Base-by-base conservation (phyloP, 53 echinoderm and acorn worm genomes). In the Paelopatides confundens region DNA sequence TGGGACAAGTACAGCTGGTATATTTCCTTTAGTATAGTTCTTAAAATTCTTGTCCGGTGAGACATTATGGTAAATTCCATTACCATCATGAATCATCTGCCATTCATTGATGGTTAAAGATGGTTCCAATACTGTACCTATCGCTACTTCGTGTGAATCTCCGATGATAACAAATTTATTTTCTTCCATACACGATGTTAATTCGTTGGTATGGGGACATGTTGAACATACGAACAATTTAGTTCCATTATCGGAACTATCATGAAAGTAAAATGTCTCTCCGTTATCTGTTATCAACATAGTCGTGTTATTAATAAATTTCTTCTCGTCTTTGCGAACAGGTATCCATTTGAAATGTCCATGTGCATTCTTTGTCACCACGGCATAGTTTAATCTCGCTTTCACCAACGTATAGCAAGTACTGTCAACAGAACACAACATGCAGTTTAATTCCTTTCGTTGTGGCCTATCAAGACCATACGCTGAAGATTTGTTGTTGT, bases 391-490 rank as follows among this genome's bases (percentile, higher is more conserved):
- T 1, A 76, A 5, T 17, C 39, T 28, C 18, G 27, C 76, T 23
- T 76, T 27, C 38, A 43, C 0, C 21, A 40, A 39, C 5, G 23
- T 21, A 21, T 76, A 23, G 4, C 76, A 76, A 5, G 15, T 76
- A 0, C 23, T 40, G 21, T 47, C 37, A 3, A 3, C 9, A n/a
- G 13, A 9, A 48, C 76, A 76, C 18, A 76, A 30, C 4, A 24
- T 0, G 46, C 76, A 76, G 30, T 48, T 35, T 39, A 76, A 9
- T 29, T 76, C 76, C 3, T 76, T 76, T 48, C 23, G 35, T 11
- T 76, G 76, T n/a, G n/a, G 29, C 0, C 29, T 46, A 12, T 76
- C 76, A 2, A 76, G 76, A 46, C 76, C 76, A 30, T 76, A 76
- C 0, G 76, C 76, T 6, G 76, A 48, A 30, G 76, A 76, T 46